Percentiles rank a stretch among this genome's conserved stretches.
Evolutionary conservation across 2,888 invertebrate genomes (phyloP).

Genomic region (Leptura quadrifasciata): DNA sequence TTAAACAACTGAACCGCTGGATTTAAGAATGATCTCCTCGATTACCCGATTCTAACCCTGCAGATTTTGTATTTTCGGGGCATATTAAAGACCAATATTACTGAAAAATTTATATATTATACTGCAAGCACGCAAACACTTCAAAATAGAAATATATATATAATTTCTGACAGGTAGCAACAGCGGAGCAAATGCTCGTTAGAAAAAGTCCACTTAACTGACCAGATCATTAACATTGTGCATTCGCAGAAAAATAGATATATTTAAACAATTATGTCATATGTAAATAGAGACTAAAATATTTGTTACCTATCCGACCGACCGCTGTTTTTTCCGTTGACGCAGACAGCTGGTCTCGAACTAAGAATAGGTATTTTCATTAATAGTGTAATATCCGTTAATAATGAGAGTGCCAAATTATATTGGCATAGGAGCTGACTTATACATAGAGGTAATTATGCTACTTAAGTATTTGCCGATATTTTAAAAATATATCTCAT

Average conservation of each 20-base stretch:
- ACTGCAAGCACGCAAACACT: no score
- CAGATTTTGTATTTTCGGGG: no score
- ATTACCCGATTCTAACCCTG: no score
- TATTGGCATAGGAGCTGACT: conserved; percentile 15
- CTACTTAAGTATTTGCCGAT: neutral
- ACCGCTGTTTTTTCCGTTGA: conserved; percentile 21
- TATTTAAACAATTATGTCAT: conserved; percentile 37
- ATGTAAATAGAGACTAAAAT: conserved; percentile 30
- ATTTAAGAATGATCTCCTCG: no score
- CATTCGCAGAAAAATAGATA: conserved; percentile 23
- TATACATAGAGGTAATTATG: conserved; percentile 1
- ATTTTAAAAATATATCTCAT: conserved; percentile 7
- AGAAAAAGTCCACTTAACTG: conserved; percentile 17
- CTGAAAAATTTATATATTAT: no score
- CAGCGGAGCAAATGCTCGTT: neutral
- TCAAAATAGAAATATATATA: no score
- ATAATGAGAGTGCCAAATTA: conserved; percentile 25
- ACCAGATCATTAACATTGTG: conserved; percentile 28
- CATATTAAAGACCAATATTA: no score
- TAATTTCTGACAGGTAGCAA: neutral
- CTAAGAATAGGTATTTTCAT: conserved; percentile 36
- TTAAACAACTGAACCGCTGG: no score
- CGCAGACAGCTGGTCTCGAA: conserved; percentile 41
- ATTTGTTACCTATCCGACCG: conserved; percentile 8
- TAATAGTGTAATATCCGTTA: conserved; percentile 38